Base-by-base conservation (phyloP, 2,113 vertebrate species). In the Gobio gobio region DNA sequence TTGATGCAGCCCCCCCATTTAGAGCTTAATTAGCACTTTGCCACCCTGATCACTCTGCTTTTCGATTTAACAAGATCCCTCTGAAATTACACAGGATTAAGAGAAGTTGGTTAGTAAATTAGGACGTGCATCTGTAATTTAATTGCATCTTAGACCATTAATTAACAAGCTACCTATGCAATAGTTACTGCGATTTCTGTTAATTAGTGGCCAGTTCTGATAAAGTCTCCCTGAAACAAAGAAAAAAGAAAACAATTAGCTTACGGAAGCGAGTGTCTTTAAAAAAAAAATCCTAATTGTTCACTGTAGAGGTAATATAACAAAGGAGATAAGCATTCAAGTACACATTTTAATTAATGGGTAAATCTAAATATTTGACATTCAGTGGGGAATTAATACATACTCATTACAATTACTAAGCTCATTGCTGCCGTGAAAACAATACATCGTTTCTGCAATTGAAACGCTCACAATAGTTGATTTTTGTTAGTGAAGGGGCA, bases 21-120 rank as follows among this genome's bases (percentile, higher is more conserved):
- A 91, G 88, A 92, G 93, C 91, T 93, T 95, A 94, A 95, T 95
- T 95, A 95, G 93, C 92, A 94, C 94, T 94, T 93, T 90, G 88
- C 90, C 90, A 93, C 93, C 92, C 93, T 91, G 94, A 95, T 93
- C 90, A 90, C 93, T 91, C 92, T 85, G 87, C 93, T 93, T 93
- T 91, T 88, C 89, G 78, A 87, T 84, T 94, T 94, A 91, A 89
- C 91, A 85, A 95, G 94, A 94, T 95, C 95, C 94, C 93, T 95
- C 93, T 93, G 93, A 95, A 95, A 95, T 95, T 94, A 94, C 82
- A 90, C 92, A 93, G 94, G 95, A 95, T 95, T 95, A 95, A 83
- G 93, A 92, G 93, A 94, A 95, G 94, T 95, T 95, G 91, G 91
- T 94, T 93, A 90, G 92, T 94, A 95, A 95, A 95, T 94, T 94